These are phyloP conservation scores for Aproaerema taeniolella DNA, from an alignment of 2,888 invertebrate genomes.

Conservation along the genomic window DNA sequence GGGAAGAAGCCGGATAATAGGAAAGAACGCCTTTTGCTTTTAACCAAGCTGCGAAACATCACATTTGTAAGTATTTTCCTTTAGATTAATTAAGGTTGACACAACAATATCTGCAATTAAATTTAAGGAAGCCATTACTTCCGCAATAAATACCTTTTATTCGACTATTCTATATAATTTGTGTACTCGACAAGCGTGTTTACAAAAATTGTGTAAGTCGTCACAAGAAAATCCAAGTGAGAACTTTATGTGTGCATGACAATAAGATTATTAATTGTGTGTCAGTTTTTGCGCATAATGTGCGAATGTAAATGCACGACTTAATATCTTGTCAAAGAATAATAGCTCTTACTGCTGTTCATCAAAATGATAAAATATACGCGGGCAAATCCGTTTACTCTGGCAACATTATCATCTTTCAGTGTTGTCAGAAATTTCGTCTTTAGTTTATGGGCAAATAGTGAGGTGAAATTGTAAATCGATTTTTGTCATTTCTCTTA, in stretches of 20 bases:
- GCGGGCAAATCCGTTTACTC: slow-evolving; percentile 35
- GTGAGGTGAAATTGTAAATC: slow-evolving; percentile 1
- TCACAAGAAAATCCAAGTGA: slow-evolving; percentile 41
- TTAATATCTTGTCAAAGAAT: slow-evolving; percentile 40
- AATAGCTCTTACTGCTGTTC: slow-evolving; percentile 44
- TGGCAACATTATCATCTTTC: slow-evolving; percentile 64
- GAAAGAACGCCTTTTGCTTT: slow-evolving; percentile 43
- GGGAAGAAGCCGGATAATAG: slow-evolving; percentile 54
- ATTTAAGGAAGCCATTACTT: slow-evolving; percentile 78
- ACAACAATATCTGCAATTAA: slow-evolving; percentile 67
- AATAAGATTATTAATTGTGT: slow-evolving; percentile 53
- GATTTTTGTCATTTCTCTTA: no score
- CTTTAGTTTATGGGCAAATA: slow-evolving; percentile 38
- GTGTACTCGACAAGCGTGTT: slow-evolving; percentile 77
- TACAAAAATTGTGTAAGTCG: slow-evolving; percentile 75
- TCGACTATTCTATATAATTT: slow-evolving; percentile 63
- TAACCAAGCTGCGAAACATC: slow-evolving; percentile 31
- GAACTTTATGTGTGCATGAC: slow-evolving; percentile 36
- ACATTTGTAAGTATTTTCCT: slow-evolving; percentile 27
- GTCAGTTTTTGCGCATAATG: slow-evolving; percentile 28
- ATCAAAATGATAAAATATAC: slow-evolving; percentile 51
- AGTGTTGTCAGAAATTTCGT: slow-evolving; percentile 40
- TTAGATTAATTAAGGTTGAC: slow-evolving; percentile 43
- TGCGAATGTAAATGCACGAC: slow-evolving; percentile 28
- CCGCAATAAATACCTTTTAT: slow-evolving; percentile 73